These are phyloP conservation scores for Hemitrygon akajei DNA, from an alignment of 2,797 vertebrate genomes.

Conservation along the genomic window DNA sequence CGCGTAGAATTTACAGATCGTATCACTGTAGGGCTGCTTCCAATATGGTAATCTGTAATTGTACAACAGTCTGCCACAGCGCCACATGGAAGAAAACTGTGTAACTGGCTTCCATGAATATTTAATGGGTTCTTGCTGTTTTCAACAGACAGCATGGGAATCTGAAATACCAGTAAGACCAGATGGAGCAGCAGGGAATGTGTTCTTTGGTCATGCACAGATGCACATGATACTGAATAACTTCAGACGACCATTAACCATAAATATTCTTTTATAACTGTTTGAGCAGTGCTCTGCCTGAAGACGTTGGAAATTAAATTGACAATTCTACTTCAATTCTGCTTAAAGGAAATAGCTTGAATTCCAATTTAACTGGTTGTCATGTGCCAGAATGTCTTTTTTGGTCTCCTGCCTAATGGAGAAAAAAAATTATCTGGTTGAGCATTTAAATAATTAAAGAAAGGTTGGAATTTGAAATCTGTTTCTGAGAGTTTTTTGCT, in stretches of 20 bases:
- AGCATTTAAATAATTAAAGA: not conserved
- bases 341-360: not conserved
- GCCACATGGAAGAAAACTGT: constrained; percentile 35
- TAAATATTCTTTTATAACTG: not conserved
- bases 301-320: not conserved
- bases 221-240: constrained; percentile 2
- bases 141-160: constrained; percentile 9
- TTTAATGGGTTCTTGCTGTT: constrained; percentile 24
- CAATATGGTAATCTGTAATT: constrained; percentile 14
- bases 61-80: constrained; percentile 6
- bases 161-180: constrained; percentile 24
- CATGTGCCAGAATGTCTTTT: not conserved
- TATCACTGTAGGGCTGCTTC: not conserved
- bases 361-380: not conserved
- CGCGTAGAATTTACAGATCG: not conserved
- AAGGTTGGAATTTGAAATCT: constrained; percentile 1
- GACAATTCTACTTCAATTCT: not conserved
- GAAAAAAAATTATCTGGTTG: not conserved
- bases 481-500: not conserved
- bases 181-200: constrained; percentile 16
- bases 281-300: not conserved
- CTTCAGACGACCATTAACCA: not conserved
- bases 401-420: not conserved
- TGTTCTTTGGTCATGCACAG: not conserved
- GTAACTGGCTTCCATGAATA: constrained; percentile 30